These are phyloP conservation scores for Macquaria australasica DNA, from an alignment of 2,113 vertebrate species.

Conservation along the genomic window DNA sequence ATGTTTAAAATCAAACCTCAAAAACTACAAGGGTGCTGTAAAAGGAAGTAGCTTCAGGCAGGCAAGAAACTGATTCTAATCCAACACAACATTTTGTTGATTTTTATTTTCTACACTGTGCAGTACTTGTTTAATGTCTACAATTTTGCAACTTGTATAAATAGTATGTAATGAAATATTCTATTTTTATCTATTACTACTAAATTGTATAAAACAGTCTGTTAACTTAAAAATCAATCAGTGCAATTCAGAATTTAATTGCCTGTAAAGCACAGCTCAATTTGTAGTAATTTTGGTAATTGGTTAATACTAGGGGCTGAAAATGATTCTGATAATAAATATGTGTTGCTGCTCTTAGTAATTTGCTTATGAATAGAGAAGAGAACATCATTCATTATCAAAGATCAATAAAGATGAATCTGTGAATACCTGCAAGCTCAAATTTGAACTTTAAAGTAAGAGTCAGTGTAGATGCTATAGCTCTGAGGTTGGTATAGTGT, in stretches of 20 bases:
- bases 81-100: background rate
- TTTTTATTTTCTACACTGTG: background rate
- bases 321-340: conserved; percentile 6
- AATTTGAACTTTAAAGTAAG: background rate
- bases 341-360: background rate
- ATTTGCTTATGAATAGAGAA: conserved; percentile 24
- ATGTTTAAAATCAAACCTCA: background rate
- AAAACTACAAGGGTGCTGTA: background rate
- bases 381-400: conserved; percentile 11
- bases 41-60: background rate
- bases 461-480: background rate
- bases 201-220: background rate
- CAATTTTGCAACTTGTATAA: background rate
- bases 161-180: background rate
- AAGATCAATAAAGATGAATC: conserved; percentile 23
- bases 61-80: background rate
- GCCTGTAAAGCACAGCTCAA: conserved; percentile 20
- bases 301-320: conserved; percentile 1
- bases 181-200: no score
- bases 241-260: conserved; percentile 21
- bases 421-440: conserved; percentile 26
- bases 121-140: background rate
- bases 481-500: background rate
- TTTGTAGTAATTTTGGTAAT: conserved; percentile 27
- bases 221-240: background rate